Evolutionary conservation across 2,888 invertebrate genomes (phyloP).

Genomic region (Bruchidius siliquastri): DNA sequence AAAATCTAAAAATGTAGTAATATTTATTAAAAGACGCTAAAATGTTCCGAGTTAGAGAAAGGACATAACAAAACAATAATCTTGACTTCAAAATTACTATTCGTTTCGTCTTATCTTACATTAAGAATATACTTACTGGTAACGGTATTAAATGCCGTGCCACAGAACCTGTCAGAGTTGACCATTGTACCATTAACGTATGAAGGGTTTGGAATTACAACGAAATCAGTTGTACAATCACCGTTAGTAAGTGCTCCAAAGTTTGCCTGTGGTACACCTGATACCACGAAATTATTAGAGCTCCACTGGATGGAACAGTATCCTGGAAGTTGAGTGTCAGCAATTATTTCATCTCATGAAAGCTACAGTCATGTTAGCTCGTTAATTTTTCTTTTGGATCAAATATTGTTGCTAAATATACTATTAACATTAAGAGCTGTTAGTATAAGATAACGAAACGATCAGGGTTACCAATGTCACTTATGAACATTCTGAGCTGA

Average conservation of each 20-base stretch:
- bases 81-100: too few species aligned
- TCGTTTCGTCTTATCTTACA: too few species aligned
- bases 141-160: conserved; percentile 61
- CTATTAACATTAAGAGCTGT: too few species aligned
- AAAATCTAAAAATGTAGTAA: too few species aligned
- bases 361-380: neutral
- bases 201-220: conserved; percentile 66
- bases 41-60: too few species aligned
- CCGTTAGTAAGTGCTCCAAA: conserved; percentile 32
- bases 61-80: too few species aligned
- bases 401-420: too few species aligned
- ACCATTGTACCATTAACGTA: conserved; percentile 42
- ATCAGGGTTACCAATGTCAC: too few species aligned
- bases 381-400: neutral
- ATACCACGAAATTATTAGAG: conserved; percentile 56
- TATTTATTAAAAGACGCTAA: too few species aligned
- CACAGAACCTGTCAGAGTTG: conserved; percentile 69
- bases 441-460: too few species aligned
- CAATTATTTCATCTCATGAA: neutral
- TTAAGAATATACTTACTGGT: conserved; percentile 50
- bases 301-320: conserved; percentile 68
- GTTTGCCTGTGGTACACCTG: conserved; percentile 56
- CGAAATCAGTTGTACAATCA: conserved; percentile 64
- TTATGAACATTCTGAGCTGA: too few species aligned
- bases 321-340: conserved; percentile 41